Evolutionary conservation across 2,888 invertebrate genomes (phyloP).

Genomic region (Drosophila niveifrons): DNA sequence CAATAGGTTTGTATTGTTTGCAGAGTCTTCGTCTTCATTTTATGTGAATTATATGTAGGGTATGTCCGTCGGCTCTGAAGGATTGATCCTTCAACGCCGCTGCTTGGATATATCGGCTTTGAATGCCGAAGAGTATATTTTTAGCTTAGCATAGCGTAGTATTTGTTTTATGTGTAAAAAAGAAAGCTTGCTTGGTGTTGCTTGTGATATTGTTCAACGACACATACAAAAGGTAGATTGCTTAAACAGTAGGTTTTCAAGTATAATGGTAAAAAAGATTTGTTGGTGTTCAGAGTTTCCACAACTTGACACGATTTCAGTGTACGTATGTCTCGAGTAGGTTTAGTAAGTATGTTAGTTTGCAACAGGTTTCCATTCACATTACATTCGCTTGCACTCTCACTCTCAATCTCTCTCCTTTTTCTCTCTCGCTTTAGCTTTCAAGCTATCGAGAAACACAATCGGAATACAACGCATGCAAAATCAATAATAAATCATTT

Average conservation of each 20-base stretch:
- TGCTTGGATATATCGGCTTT: background rate
- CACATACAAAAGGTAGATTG: constrained; percentile 55
- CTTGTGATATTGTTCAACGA: constrained; percentile 38
- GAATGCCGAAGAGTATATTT: background rate
- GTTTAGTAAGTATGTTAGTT: constrained; percentile 38
- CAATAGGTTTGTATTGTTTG: constrained; percentile 12
- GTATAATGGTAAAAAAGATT: constrained; percentile 22
- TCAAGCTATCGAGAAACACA: constrained; percentile 3
- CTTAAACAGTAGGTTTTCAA: constrained; percentile 43
- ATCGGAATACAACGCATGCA: constrained; percentile 27
- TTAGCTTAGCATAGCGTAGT: constrained; percentile 14
- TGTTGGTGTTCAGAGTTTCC: constrained; percentile 25
- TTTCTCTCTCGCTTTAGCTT: constrained; percentile 5
- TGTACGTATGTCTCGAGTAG: constrained; percentile 35
- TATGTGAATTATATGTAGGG: background rate
- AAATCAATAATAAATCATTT: constrained; percentile 69
- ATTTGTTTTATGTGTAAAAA: constrained; percentile 47
- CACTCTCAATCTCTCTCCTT: background rate
- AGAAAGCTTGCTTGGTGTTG: constrained; percentile 32
- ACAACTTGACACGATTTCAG: constrained; percentile 60
- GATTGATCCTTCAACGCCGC: no score
- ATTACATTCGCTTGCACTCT: constrained; percentile 2
- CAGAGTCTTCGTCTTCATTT: background rate
- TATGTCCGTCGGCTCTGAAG: background rate
- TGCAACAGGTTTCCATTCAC: constrained; percentile 42